Evolutionary conservation across 2,888 invertebrate genomes (phyloP).

Genomic region (Caenorhabditis japonica): DNA sequence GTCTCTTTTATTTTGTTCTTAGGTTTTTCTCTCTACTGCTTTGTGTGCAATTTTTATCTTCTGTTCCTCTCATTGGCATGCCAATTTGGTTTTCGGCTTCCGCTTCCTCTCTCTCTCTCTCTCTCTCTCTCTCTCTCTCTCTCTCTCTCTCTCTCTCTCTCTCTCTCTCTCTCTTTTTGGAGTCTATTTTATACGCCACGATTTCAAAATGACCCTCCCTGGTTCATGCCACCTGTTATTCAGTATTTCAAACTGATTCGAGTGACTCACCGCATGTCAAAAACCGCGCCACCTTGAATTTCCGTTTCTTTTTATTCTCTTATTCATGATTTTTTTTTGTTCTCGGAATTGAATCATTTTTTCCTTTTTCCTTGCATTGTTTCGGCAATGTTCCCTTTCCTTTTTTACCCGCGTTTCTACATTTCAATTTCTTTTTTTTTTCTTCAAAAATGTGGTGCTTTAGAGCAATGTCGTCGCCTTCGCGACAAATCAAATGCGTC

Average conservation of each 20-base stretch:
- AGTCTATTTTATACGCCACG: neutral
- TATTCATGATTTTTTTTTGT: too few relatives aligned
- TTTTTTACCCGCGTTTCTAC: neutral
- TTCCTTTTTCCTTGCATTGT: too few relatives aligned
- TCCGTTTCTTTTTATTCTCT: too few relatives aligned
- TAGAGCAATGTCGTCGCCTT: conserved; percentile 73
- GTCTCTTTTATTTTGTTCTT: neutral
- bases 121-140: conserved; percentile 6
- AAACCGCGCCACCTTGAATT: too few relatives aligned
- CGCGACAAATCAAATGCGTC: conserved; percentile 81
- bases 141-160: too few relatives aligned
- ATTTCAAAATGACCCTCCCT: neutral
- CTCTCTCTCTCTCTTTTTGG: too few relatives aligned
- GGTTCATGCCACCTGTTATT: neutral
- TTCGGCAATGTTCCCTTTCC: too few relatives aligned
- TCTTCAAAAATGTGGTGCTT: neutral
- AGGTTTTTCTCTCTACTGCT: neutral
- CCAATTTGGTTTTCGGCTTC: conserved; percentile 1
- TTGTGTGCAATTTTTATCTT: neutral
- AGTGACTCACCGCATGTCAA: neutral
- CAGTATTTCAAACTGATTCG: too few relatives aligned
- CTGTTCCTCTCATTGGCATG: neutral
- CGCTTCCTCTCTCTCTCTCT: conserved; percentile 4
- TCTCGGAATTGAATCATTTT: too few relatives aligned
- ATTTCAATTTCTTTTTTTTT: neutral